These are phyloP conservation scores for Acanthurus tractus DNA, from an alignment of 2,797 vertebrate species.

Conservation along the genomic window DNA sequence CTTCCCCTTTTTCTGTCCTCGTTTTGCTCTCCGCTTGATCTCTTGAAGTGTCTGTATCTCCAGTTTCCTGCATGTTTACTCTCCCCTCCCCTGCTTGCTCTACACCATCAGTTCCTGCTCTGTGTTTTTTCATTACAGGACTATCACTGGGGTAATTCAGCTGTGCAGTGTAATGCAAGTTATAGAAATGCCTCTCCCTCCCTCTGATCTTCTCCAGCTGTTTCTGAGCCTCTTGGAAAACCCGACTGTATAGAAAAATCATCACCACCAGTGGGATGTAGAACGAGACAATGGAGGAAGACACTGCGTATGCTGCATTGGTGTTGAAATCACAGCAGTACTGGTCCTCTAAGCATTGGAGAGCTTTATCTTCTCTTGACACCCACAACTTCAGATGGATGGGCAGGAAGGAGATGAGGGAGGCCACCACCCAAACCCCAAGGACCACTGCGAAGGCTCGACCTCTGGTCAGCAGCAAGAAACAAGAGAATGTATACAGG, in stretches of 20 bases:
- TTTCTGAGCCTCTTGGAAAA: conserved; percentile 94
- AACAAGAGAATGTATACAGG: conserved; percentile 3
- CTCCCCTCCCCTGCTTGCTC: conserved; percentile 48
- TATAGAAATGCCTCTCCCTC: conserved; percentile 88
- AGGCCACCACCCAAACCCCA: conserved; percentile 93
- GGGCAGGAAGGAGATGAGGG: conserved; percentile 95
- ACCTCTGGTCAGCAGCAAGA: conserved; percentile 88
- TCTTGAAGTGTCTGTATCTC: not conserved
- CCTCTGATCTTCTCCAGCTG: conserved; percentile 94
- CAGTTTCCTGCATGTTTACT: conserved; percentile 51
- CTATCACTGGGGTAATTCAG: conserved; percentile 49
- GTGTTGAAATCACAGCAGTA: conserved; percentile 95
- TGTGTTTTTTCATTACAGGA: conserved; percentile 47
- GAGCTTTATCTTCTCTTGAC: conserved; percentile 65
- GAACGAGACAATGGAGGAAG: conserved; percentile 97
- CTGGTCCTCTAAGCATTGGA: conserved; percentile 77
- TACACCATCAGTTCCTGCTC: conserved; percentile 25
- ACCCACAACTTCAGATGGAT: conserved; percentile 94
- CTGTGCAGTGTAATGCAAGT: conserved; percentile 76
- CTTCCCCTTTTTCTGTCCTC: conserved; percentile 55
- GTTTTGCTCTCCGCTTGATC: conserved; percentile 41
- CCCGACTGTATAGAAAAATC: conserved; percentile 94
- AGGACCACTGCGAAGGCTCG: conserved; percentile 91
- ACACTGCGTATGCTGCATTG: conserved; percentile 90
- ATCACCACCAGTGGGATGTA: conserved; percentile 95